Base-by-base conservation (phyloP, 2,113 vertebrate species). In the Oncorhynchus gorbuscha region DNA sequence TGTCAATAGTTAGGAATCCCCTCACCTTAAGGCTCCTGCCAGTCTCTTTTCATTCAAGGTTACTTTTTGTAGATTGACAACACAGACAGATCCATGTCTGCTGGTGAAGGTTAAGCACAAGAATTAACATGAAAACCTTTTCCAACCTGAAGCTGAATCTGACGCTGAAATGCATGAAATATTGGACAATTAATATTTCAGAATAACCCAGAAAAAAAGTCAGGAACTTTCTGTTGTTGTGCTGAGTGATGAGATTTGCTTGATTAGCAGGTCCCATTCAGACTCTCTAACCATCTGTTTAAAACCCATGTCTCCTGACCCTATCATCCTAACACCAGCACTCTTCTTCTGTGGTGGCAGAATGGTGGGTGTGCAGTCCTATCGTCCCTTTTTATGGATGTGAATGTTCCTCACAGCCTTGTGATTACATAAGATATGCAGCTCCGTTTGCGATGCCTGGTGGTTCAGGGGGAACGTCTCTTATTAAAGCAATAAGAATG, bases 401-500 rank as follows among this genome's bases (percentile, higher is more conserved):
- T 20, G 75, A 73, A n/a, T 2, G 58, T 65, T 73, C 45, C 32
- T 51, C 28, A 2, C 7, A 74, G 72, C 55, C 62, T 12, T n/a
- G 59, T 62, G 59, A 62, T 88, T 81, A 76, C 69, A 28, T 70
- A 83, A 89, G 81, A 83, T 68, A 39, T 72, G 82, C 49, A 45
- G 80, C 26, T 48, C 67, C 67, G 79, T 86, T 69, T 86, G 79
- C 67, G 30, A 79, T 51, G 75, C 75, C 73, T 74, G 30, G 49
- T 79, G 77, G 66, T 77, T 78, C 76, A 69, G 12, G 7, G 79
- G 30, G 73, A 58, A 69, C 65, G 73, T 9, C 24, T 84, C 84
- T 82, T 83, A 75, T 84, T 88, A 78, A 77, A 82, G 77, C 71
- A 59, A 80, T 78, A 70, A 76, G 78, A 86, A 78, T 87, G 66